Conservation (phyloP, 2,113 vertebrate genomes). For the Labeo rohita region DNA sequence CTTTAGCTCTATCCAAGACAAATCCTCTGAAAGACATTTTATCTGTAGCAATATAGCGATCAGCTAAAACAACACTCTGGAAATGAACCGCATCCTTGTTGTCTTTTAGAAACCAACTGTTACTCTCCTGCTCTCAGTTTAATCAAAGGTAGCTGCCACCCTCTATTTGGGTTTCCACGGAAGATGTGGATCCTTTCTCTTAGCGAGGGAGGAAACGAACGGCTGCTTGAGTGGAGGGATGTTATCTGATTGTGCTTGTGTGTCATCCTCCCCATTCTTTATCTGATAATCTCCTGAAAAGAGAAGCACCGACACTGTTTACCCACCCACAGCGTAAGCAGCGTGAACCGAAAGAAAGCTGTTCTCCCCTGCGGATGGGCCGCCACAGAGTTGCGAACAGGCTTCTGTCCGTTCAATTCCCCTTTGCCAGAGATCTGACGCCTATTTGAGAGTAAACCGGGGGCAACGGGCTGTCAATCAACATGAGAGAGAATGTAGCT, state of each 20-base stretch:
- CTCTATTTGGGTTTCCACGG: not conserved
- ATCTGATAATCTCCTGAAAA: slow-evolving; percentile 31
- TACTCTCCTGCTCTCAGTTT: slow-evolving; percentile 12
- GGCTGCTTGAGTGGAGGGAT: slow-evolving; percentile 21
- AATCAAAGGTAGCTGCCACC: slow-evolving; percentile 34
- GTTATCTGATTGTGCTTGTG: slow-evolving; percentile 41
- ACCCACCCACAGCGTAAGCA: slow-evolving; percentile 1
- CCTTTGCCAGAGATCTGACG: not conserved
- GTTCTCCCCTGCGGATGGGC: not conserved
- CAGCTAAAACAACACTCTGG: not conserved
- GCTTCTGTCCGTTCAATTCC: not conserved
- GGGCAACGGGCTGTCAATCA: slow-evolving; percentile 31
- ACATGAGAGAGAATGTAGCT: not conserved
- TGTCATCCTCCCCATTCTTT: slow-evolving; percentile 30
- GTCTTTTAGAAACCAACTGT: not conserved
- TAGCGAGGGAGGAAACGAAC: slow-evolving; percentile 13
- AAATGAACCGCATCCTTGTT: not conserved
- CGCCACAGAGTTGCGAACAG: not conserved
- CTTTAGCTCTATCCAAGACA: not conserved
- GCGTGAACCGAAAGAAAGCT: not conserved
- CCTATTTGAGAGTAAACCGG: not conserved
- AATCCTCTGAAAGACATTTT: not conserved
- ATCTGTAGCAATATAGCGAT: not conserved
- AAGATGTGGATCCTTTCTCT: slow-evolving; percentile 28
- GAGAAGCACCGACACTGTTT: slow-evolving; percentile 23